Evolutionary conservation across 2,888 invertebrate species (phyloP).

Genomic region (Lacanobia wlatinum): DNA sequence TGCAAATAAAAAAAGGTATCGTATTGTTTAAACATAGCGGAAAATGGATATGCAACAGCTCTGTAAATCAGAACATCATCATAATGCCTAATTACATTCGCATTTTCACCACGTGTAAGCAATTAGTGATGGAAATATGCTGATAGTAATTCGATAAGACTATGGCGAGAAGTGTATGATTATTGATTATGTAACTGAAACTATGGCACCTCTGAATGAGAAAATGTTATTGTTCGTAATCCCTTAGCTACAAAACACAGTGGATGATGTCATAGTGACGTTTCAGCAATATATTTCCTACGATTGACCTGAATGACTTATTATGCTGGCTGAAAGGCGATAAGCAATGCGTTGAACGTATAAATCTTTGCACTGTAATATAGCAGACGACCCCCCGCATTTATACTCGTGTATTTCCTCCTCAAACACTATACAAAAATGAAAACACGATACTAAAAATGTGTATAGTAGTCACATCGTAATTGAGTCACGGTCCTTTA

Average conservation of each 20-base stretch:
- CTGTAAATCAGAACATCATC: neutral
- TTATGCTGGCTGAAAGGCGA: conserved; percentile 17
- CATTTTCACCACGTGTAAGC: neutral
- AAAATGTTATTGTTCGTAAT: neutral
- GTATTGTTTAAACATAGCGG: neutral
- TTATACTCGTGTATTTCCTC: neutral
- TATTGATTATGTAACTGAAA: neutral
- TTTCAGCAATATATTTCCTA: conserved; percentile 33
- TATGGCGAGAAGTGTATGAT: neutral
- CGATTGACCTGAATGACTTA: conserved; percentile 33
- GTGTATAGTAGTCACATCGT: neutral
- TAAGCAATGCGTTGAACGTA: conserved; percentile 10
- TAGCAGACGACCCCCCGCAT: conserved; percentile 38
- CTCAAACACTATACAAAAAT: no score
- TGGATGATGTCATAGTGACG: conserved; percentile 31
- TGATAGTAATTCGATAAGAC: conserved; percentile 5
- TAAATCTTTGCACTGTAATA: conserved; percentile 9
- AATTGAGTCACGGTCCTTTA: neutral
- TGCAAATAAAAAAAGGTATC: neutral
- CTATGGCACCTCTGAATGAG: neutral
- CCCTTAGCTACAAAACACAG: neutral
- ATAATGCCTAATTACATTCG: neutral
- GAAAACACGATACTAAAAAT: neutral
- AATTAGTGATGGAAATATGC: conserved; percentile 28
- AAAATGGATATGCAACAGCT: conserved; percentile 7